Percentiles rank a stretch among this genome's conserved stretches.
Evolutionary conservation across 2,888 invertebrate genomes (phyloP).

Genomic region (Pseudeuparius sepicola): DNA sequence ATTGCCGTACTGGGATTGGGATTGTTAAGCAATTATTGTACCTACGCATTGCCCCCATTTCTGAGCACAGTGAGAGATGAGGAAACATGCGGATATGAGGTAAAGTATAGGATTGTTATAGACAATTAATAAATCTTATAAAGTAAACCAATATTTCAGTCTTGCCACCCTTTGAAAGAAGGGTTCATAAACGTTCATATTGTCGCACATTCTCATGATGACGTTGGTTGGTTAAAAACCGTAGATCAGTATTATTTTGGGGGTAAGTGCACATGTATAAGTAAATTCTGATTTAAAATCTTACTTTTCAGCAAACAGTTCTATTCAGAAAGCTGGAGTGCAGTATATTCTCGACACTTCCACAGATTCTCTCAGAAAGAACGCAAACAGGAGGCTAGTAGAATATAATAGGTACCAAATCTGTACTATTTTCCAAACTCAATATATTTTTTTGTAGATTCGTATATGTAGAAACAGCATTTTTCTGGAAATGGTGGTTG

Average conservation of each 20-base stretch:
- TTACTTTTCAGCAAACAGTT: no score
- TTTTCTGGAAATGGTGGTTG: slow-evolving; percentile 72
- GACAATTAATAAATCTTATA: no score
- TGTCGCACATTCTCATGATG: slow-evolving; percentile 71
- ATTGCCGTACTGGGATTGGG: no score
- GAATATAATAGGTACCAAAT: no score
- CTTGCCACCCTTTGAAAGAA: slow-evolving; percentile 46
- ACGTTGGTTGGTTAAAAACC: slow-evolving; percentile 79
- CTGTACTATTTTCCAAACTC: no score
- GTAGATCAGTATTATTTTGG: slow-evolving; percentile 73
- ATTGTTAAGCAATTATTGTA: no score
- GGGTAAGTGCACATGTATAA: slow-evolving; percentile 37
- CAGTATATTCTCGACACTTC: slow-evolving; percentile 68
- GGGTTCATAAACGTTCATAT: slow-evolving; percentile 69
- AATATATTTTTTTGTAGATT: slow-evolving; percentile 49
- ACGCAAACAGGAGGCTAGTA: slow-evolving; percentile 45
- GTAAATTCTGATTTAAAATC: no score
- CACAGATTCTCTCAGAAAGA: slow-evolving; percentile 46
- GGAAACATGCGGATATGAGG: no score
- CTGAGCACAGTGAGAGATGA: no score
- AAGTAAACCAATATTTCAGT: no score
- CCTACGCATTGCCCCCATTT: no score
- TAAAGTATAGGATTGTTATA: no score
- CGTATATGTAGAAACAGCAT: slow-evolving; percentile 71
- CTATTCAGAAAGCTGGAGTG: slow-evolving; percentile 46